A percentile compares a stretch with the other conserved stretches of the same genome.
Conservation (phyloP, 2,888 invertebrate genomes). For the Cylindroiulus punctatus region DNA sequence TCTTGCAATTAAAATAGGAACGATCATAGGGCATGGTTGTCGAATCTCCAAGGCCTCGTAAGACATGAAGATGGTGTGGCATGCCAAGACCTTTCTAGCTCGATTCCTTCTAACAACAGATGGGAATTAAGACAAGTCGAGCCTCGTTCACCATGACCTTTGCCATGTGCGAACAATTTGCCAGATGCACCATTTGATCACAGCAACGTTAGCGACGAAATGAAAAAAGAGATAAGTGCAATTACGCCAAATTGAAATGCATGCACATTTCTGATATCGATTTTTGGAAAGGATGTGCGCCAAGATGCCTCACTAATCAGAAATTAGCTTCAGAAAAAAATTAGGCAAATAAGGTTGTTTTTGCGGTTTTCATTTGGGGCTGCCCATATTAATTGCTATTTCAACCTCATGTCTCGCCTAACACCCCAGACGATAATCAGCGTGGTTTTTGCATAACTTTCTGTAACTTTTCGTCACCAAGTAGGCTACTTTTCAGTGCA, state of each 20-base stretch:
- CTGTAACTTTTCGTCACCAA: background rate
- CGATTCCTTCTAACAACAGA: background rate
- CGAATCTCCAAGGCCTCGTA: background rate
- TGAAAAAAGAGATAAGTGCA: constrained; percentile 24
- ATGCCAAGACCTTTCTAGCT: background rate
- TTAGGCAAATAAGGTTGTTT: background rate
- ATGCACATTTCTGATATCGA: background rate
- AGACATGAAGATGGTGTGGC: background rate
- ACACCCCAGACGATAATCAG: no score
- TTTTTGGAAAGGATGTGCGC: background rate
- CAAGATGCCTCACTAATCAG: background rate
- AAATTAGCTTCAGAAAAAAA: background rate
- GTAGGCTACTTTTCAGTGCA: no score
- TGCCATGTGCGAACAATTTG: background rate
- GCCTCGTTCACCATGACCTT: background rate
- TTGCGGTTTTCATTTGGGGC: background rate
- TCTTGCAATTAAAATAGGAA: constrained; percentile 36
- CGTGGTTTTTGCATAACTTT: background rate
- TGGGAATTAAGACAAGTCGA: background rate
- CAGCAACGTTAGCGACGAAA: background rate
- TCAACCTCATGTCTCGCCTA: no score
- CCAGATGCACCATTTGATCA: constrained; percentile 16
- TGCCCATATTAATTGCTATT: background rate
- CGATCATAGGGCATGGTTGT: background rate
- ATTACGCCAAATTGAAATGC: constrained; percentile 44